These are phyloP conservation scores for Mormyrops attenuatus DNA, from an alignment of 2,797 vertebrate species.

Conservation along the genomic window DNA sequence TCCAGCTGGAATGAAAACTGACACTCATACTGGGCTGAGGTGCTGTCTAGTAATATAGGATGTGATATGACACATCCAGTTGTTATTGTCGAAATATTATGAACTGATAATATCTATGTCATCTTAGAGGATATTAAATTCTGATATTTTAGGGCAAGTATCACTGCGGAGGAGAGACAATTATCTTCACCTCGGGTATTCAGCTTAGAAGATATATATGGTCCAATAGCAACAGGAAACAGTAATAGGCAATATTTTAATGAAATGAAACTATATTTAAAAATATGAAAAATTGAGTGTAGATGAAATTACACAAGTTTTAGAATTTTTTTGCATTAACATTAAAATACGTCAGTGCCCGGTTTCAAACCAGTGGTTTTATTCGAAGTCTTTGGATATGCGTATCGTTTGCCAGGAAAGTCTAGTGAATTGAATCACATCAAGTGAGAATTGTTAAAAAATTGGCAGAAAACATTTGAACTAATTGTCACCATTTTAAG, in stretches of 20 bases:
- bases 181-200: background rate
- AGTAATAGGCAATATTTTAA: background rate
- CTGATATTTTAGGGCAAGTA: background rate
- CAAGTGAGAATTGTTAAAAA: background rate
- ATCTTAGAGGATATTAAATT: constrained; percentile 17
- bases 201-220: background rate
- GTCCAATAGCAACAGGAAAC: background rate
- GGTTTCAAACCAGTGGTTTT: background rate
- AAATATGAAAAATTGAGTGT: background rate
- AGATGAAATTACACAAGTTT: background rate
- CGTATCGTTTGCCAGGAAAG: background rate
- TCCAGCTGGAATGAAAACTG: background rate
- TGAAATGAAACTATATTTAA: background rate
- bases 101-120: background rate
- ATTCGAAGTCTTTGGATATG: background rate
- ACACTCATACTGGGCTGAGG: background rate
- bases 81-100: background rate
- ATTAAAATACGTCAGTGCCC: background rate
- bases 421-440: background rate
- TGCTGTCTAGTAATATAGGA: background rate
- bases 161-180: background rate
- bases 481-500: background rate
- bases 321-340: background rate
- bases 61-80: background rate
- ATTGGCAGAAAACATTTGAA: background rate